phyloP scores from a whole-genome alignment of 2,113 vertebrate genomes.

The Ceyx cyanopectus region DNA sequence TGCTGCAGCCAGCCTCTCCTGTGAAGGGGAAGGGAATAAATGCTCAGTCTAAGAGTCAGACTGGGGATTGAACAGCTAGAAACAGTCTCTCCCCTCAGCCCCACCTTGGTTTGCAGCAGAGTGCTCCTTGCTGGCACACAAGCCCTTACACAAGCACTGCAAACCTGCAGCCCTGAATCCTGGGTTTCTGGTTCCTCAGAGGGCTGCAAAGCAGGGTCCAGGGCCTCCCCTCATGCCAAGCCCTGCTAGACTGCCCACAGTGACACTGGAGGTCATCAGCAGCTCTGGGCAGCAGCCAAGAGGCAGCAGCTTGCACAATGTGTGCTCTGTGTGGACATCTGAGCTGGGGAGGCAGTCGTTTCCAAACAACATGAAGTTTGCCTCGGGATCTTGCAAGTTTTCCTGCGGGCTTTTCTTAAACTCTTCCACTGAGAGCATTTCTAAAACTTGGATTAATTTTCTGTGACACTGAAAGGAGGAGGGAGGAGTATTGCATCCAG shows the following conservation, averaged over 20 bases:
- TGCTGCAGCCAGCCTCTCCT: neutral
- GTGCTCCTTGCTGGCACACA: neutral
- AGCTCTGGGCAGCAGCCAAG: neutral
- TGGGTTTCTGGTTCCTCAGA: neutral
- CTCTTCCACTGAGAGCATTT: conserved; percentile 2
- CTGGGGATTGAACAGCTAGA: neutral
- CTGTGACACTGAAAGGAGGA: neutral
- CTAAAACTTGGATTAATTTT: conserved; percentile 12
- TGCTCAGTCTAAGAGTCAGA: neutral
- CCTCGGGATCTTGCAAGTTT: neutral
- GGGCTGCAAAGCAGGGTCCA: neutral
- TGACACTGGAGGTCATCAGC: neutral
- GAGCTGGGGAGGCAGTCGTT: conserved; percentile 24
- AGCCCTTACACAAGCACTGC: neutral
- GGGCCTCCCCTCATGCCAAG: neutral
- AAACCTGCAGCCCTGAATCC: conserved; percentile 23
- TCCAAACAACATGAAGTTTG: conserved; percentile 45
- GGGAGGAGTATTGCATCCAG: neutral
- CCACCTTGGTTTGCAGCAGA: neutral
- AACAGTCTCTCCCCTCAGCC: neutral
- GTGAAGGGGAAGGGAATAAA: neutral
- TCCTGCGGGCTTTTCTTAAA: conserved; percentile 40
- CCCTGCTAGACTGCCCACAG: neutral
- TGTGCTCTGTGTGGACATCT: neutral
- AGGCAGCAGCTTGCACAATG: neutral